phyloP scores from a whole-genome alignment of 2,888 invertebrate genomes.

The Acanthosepion pharaonis region DNA sequence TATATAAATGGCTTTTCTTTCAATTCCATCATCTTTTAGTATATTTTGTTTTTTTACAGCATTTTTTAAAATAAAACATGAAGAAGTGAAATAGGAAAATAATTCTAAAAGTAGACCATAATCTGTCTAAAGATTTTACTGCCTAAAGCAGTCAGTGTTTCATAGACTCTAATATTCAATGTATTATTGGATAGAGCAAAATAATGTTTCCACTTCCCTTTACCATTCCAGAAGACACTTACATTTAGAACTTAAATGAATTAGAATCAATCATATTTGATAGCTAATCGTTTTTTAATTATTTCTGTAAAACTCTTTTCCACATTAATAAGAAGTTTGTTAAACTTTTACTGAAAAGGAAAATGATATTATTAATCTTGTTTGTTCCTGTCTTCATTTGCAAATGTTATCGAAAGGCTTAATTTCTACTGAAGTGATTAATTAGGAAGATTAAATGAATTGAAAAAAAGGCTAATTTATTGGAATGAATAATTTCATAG shows the following conservation, averaged over 20 bases:
- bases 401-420: not conserved
- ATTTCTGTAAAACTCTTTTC: not conserved
- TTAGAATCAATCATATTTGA: not conserved
- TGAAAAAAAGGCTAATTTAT: not conserved
- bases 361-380: not conserved
- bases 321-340: not conserved
- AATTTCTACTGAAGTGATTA: slow-evolving; percentile 2
- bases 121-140: too few relatives aligned
- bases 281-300: not conserved
- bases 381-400: not conserved
- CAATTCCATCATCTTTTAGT: too few relatives aligned
- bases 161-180: too few relatives aligned
- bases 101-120: too few relatives aligned
- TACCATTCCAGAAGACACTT: not conserved
- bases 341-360: not conserved
- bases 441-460: not conserved
- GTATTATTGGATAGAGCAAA: too few relatives aligned
- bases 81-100: too few relatives aligned
- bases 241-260: not conserved
- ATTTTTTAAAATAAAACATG: too few relatives aligned
- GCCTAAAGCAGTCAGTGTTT: too few relatives aligned
- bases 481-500: not conserved
- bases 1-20: too few relatives aligned
- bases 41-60: too few relatives aligned
- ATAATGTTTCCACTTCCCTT: not conserved